Evolutionary conservation across 2,113 vertebrate species (phyloP).

Genomic region (Scortum barcoo): DNA sequence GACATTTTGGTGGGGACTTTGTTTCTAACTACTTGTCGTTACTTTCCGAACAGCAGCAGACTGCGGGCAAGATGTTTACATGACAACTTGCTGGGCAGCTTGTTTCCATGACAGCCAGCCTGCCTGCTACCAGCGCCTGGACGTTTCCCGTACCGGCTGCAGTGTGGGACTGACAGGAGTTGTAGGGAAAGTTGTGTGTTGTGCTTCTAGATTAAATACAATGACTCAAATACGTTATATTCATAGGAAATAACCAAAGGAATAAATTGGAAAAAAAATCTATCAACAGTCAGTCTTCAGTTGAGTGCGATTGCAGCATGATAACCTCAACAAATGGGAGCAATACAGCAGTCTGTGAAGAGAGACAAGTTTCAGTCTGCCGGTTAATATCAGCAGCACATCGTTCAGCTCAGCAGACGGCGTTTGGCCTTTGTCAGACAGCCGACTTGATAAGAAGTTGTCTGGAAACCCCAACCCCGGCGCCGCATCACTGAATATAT

Average conservation of each 20-base stretch:
- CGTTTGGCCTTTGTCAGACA: too few species aligned
- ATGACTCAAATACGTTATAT: background rate
- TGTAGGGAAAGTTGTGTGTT: background rate
- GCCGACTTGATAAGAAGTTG: slow-evolving; percentile 17
- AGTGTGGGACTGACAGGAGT: background rate
- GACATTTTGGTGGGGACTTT: background rate
- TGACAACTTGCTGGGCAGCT: slow-evolving; percentile 25
- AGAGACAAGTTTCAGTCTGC: background rate
- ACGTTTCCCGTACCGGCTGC: background rate
- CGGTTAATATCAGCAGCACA: background rate
- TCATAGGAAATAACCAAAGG: background rate
- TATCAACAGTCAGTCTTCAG: background rate
- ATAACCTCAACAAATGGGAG: background rate
- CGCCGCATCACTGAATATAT: slow-evolving; percentile 12
- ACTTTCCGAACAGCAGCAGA: background rate
- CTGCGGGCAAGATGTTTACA: slow-evolving; percentile 22
- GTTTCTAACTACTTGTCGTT: background rate
- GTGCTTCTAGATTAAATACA: too few species aligned
- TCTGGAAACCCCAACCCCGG: background rate
- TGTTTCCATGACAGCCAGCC: slow-evolving; percentile 25
- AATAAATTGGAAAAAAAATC: background rate
- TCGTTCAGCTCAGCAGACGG: too few species aligned
- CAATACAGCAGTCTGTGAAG: background rate
- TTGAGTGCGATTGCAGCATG: background rate
- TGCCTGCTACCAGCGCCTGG: background rate